These are phyloP conservation scores for Dendronephthya gigantea DNA, from an alignment of 64 coral and sea anemone species.

Conservation along the genomic window DNA sequence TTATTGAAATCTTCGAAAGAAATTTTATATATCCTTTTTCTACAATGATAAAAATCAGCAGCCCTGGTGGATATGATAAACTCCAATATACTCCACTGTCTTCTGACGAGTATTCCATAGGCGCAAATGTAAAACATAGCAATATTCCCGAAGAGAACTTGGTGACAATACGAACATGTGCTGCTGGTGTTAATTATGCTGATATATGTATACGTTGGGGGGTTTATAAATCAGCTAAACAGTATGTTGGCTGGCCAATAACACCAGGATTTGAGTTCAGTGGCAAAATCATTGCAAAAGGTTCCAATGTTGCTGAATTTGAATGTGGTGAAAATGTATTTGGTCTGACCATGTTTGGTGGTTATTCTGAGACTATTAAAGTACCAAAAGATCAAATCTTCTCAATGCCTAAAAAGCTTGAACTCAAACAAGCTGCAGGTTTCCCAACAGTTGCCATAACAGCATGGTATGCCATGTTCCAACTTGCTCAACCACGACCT, in stretches of 20 bases:
- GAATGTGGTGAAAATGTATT: slow-evolving; percentile 73
- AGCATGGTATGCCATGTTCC: slow-evolving; percentile 95
- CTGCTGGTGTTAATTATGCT: slow-evolving; percentile 86
- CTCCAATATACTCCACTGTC: slow-evolving; percentile 49
- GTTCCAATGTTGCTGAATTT: slow-evolving; percentile 65
- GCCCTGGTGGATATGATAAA: slow-evolving; percentile 81
- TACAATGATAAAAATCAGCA: slow-evolving; percentile 74
- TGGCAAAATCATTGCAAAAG: slow-evolving; percentile 66
- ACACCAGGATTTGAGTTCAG: slow-evolving; percentile 99
- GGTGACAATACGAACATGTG: slow-evolving; percentile 55
- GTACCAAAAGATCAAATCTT: slow-evolving; percentile 78
- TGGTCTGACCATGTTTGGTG: slow-evolving; percentile 77
- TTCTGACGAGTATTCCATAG: slow-evolving; percentile 44
- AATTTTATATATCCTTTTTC: neutral
- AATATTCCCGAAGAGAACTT: slow-evolving; percentile 63
- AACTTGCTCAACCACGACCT: slow-evolving; percentile 53
- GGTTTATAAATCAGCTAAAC: slow-evolving; percentile 73
- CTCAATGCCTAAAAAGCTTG: slow-evolving; percentile 53
- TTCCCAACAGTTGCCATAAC: slow-evolving; percentile 75
- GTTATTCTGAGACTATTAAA: slow-evolving; percentile 61
- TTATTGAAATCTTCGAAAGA: neutral
- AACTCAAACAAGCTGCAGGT: slow-evolving; percentile 58
- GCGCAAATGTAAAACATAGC: slow-evolving; percentile 57
- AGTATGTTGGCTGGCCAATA: slow-evolving; percentile 93
- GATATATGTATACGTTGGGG: slow-evolving; percentile 94